These are phyloP conservation scores for Ictalurus furcatus DNA, from an alignment of 2,113 vertebrate species.

Conservation along the genomic window DNA sequence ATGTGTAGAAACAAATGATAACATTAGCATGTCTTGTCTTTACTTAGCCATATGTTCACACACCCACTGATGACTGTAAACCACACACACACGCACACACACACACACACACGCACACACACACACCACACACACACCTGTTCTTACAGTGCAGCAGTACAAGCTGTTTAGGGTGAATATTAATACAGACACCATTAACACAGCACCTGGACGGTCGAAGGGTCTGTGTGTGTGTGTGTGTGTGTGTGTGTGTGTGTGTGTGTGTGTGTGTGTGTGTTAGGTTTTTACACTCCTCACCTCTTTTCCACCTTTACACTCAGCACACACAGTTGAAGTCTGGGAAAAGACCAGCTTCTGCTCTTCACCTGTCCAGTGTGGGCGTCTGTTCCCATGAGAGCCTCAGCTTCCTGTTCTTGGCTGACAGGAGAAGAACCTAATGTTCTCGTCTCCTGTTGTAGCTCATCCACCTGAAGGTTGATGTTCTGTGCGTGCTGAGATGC, in stretches of 20 bases:
- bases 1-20: constrained; percentile 27
- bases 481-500: no score
- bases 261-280: not conserved
- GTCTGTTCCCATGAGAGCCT: no score
- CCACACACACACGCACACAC: constrained; percentile 16
- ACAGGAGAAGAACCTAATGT: no score
- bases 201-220: constrained; percentile 49
- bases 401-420: no score
- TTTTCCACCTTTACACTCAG: no score
- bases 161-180: constrained; percentile 64
- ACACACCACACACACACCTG: constrained; percentile 65
- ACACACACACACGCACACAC: constrained; percentile 69
- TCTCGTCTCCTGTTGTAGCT: no score
- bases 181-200: constrained; percentile 55
- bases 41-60: constrained; percentile 56
- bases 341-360: no score
- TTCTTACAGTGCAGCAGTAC: constrained; percentile 55
- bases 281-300: no score
- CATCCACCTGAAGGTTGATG: no score
- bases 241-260: not conserved
- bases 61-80: constrained; percentile 60
- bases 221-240: constrained; percentile 4
- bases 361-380: no score
- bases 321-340: no score
- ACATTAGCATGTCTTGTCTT: constrained; percentile 24